Percentiles rank a stretch among this genome's conserved stretches.
Evolutionary conservation across 2,888 invertebrate genomes (phyloP).

Genomic region (Parelbella ahira): DNA sequence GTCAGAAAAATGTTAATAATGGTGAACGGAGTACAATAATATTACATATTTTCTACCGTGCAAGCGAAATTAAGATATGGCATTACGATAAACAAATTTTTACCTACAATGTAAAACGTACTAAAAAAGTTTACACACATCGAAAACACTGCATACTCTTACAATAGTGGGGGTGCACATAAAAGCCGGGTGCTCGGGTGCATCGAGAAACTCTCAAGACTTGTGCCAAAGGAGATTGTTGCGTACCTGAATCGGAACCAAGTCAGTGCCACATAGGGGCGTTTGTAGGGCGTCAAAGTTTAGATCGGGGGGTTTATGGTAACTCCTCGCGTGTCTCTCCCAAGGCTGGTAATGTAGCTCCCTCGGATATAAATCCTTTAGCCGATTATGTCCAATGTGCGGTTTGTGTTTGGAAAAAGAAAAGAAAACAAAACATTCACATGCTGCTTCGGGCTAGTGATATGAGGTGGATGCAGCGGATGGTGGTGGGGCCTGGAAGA

Average conservation of each 20-base stretch:
- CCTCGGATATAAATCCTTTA: slow-evolving; percentile 79
- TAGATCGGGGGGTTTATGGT: slow-evolving; percentile 79
- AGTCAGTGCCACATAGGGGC: slow-evolving; percentile 74
- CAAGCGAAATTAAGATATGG: slow-evolving; percentile 37
- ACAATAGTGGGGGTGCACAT: slow-evolving; percentile 55
- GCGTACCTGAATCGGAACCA: slow-evolving; percentile 80
- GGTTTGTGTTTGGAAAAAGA: slow-evolving; percentile 78
- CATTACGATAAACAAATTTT: slow-evolving; percentile 4
- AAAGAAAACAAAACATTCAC: slow-evolving; percentile 81
- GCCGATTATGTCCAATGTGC: slow-evolving; percentile 77
- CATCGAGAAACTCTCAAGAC: slow-evolving; percentile 57
- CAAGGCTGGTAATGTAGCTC: slow-evolving; percentile 84
- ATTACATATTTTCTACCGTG: slow-evolving; percentile 49
- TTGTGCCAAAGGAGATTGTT: slow-evolving; percentile 60
- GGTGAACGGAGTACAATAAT: slow-evolving; percentile 20
- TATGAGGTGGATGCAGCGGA: slow-evolving; percentile 70
- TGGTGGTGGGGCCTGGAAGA: slow-evolving; percentile 49
- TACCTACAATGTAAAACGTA: slow-evolving; percentile 7
- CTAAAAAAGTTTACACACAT: slow-evolving; percentile 37
- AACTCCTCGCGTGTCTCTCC: slow-evolving; percentile 83
- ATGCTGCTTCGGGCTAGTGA: slow-evolving; percentile 76
- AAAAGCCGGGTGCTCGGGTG: slow-evolving; percentile 71
- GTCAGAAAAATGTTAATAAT: slow-evolving; percentile 5
- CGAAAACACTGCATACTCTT: slow-evolving; percentile 44
- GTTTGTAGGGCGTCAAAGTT: slow-evolving; percentile 74